Evolutionary conservation across 2,888 invertebrate genomes (phyloP).

Genomic region (Chelonus formosanus): DNA sequence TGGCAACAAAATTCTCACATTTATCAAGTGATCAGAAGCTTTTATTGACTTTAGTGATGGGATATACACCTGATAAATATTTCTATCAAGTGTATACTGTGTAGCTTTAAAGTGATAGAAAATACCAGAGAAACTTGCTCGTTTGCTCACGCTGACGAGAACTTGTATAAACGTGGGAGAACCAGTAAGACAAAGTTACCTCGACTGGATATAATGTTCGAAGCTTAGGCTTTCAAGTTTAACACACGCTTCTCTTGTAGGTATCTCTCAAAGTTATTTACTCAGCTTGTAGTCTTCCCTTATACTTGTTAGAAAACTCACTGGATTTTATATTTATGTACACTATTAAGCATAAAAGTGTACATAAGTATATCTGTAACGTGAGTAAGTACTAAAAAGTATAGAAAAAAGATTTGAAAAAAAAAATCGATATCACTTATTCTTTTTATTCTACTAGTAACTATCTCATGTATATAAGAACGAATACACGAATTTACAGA

Average conservation of each 20-base stretch:
- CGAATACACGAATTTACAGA: too few species aligned
- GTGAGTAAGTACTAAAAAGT: too few species aligned
- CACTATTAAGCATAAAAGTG: background rate
- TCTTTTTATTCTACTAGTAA: too few species aligned
- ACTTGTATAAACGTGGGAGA: constrained; percentile 21
- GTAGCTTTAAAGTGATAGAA: constrained; percentile 4
- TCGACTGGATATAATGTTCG: constrained; percentile 11
- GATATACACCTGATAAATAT: constrained; percentile 22
- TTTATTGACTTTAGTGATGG: constrained; percentile 5
- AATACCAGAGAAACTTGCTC: constrained; percentile 18
- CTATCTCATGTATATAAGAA: too few species aligned
- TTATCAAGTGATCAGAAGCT: constrained; percentile 6
- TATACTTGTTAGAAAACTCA: constrained; percentile 2
- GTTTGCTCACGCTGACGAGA: background rate
- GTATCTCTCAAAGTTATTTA: constrained; percentile 8
- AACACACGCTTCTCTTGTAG: constrained; percentile 2
- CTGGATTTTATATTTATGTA: constrained; percentile 5
- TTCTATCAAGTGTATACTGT: constrained; percentile 1
- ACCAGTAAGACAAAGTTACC: constrained; percentile 17
- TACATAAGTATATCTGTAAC: background rate
- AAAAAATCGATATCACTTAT: too few species aligned
- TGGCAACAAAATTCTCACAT: background rate
- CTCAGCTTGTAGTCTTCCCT: constrained; percentile 11
- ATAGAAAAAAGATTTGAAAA: too few species aligned
- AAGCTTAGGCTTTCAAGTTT: constrained; percentile 14